A percentile compares a stretch with the other conserved stretches of the same genome.
Conservation (phyloP, 1,140 invertebrate genomes). For the Zaprionus taronus region DNA sequence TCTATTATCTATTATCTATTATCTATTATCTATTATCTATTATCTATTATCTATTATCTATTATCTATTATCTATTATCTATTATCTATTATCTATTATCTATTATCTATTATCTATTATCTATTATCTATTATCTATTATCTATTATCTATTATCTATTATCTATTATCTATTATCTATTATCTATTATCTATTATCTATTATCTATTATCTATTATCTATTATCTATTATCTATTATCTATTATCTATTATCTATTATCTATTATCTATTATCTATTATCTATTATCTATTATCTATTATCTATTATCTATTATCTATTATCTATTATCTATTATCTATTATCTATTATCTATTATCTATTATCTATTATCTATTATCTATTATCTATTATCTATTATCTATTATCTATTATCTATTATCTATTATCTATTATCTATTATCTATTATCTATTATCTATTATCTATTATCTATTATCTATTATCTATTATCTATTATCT, state of each 20-base stretch:
- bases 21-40: slow-evolving; percentile 2
- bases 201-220: slow-evolving; percentile 1
- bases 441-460: slow-evolving; percentile 5
- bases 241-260: slow-evolving; percentile 7
- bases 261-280: slow-evolving; percentile 7
- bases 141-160: slow-evolving; percentile 1
- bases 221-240: slow-evolving; percentile 5
- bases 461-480: slow-evolving; percentile 3
- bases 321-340: slow-evolving; percentile 3
- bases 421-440: slow-evolving; percentile 3
- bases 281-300: slow-evolving; percentile 3
- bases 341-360: slow-evolving; percentile 5
- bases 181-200: slow-evolving; percentile 1
- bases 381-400: slow-evolving; percentile 4
- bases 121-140: slow-evolving; percentile 2
- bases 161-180: slow-evolving; percentile 2
- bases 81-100: slow-evolving; percentile 5
- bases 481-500: neutral
- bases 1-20: slow-evolving; percentile 2
- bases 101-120: slow-evolving; percentile 4
- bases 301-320: slow-evolving; percentile 6
- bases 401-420: slow-evolving; percentile 3
- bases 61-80: neutral
- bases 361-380: slow-evolving; percentile 3
- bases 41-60: slow-evolving; percentile 1